Evolutionary conservation across 2,113 vertebrate genomes (phyloP).

Genomic region (Pelobates fuscus): DNA sequence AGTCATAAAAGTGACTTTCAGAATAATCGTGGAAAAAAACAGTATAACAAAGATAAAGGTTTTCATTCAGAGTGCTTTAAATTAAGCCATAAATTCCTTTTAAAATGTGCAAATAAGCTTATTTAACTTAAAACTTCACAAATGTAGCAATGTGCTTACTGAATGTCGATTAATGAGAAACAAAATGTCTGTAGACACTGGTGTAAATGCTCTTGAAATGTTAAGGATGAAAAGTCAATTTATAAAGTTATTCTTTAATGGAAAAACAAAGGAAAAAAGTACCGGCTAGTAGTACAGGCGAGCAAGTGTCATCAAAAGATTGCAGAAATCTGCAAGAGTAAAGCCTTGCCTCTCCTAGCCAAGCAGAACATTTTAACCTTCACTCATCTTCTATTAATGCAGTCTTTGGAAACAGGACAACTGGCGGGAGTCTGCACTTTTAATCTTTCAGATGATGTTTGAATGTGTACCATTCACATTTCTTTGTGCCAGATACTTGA

Average conservation of each 20-base stretch:
- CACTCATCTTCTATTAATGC: slow-evolving; percentile 57
- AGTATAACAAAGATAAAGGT: too few species aligned
- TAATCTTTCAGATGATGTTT: slow-evolving; percentile 58
- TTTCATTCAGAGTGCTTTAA: too few species aligned
- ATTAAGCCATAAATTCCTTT: too few species aligned
- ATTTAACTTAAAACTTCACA: too few species aligned
- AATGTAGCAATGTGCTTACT: too few species aligned
- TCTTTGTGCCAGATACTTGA: slow-evolving; percentile 32
- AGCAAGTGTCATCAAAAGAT: slow-evolving; percentile 60
- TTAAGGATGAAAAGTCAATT: not conserved
- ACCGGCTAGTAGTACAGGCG: not conserved
- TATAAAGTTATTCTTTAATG: not conserved
- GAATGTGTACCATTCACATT: slow-evolving; percentile 52
- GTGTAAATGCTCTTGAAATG: too few species aligned
- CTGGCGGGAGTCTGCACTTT: slow-evolving; percentile 61
- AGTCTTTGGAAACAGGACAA: slow-evolving; percentile 65
- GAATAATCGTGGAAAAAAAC: too few species aligned
- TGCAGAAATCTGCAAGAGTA: slow-evolving; percentile 53
- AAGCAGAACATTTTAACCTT: slow-evolving; percentile 64
- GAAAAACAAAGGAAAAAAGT: not conserved
- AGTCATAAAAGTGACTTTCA: too few species aligned
- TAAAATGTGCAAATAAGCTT: too few species aligned
- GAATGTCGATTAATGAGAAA: too few species aligned
- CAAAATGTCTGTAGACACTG: too few species aligned
- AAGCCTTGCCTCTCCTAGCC: slow-evolving; percentile 46